Evolutionary conservation across 2,888 invertebrate genomes (phyloP), one percentile per base, ranked within the genome.

Genomic region (Morpho deidamia): DNA sequence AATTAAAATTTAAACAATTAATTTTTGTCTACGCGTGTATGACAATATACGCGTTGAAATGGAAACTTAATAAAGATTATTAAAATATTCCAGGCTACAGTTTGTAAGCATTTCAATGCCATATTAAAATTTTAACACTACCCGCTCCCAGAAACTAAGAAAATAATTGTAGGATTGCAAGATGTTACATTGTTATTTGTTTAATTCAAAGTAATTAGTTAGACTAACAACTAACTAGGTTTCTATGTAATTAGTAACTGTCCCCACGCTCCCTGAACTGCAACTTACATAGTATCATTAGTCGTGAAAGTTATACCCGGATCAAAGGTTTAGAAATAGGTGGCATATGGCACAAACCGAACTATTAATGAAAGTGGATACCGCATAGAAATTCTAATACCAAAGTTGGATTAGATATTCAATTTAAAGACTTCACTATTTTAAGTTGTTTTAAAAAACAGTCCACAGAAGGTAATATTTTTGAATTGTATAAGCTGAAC

Each of bases 281-380:
- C 12, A 44, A 54, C 38, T 39, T 48, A 7, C 37, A 33, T 9
- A 44, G 44, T 44, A 48, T 44, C 35, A 53, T 37, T 44, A 45
- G 43, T 39, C 14, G 33, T 12, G 44, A 11, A 55, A 58, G 51
- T 58, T 52, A 45, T 54, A 34, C 12, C 7, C n/a, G 48, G 45
- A 51, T 55, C 55, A 48, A 51, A 51, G 43, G 11, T 48, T 44
- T 45, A 38, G 35, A 40, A 44, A 35, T 50, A 56, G 43, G 37
- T 39, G 38, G 47, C 43, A 50, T 44, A 41, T 54, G 47, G 44
- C 5, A 34, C 40, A 32, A 51, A 38, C 33, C n/a, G 33, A 46
- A 8, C 23, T 49, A 49, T 44, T 48, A 37, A 49, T 44, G 44
- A 37, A 46, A 39, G 8, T 32, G 23, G 33, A 53, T 46, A 32